Evolutionary conservation across 2,797 vertebrate species (phyloP).

Genomic region (Buceros bicornis): DNA sequence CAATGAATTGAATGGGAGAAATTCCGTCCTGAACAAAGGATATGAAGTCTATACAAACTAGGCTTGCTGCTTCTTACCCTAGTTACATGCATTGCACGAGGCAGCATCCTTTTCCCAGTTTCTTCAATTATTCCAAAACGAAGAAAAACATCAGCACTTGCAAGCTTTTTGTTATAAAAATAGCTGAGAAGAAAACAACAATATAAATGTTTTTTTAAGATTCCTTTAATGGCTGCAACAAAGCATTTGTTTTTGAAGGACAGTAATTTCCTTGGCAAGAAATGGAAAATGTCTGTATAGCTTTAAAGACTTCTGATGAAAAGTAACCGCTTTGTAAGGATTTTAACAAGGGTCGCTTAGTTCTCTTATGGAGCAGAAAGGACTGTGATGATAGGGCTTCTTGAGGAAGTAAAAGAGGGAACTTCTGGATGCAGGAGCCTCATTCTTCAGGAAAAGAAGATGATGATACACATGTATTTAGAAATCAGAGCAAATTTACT

Average conservation of each 20-base stretch:
- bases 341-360: neutral
- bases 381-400: neutral
- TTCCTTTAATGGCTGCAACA: neutral
- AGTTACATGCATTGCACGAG: constrained; percentile 72
- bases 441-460: neutral
- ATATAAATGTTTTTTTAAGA: neutral
- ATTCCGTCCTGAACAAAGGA: neutral
- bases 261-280: neutral
- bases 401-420: neutral
- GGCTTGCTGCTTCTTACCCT: constrained; percentile 75
- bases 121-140: constrained; percentile 87
- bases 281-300: neutral
- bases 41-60: neutral
- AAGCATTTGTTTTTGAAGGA: neutral
- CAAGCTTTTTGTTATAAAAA: constrained; percentile 84
- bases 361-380: neutral
- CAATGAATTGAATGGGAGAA: neutral
- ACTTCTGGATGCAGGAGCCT: neutral
- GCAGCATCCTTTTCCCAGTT: constrained; percentile 81
- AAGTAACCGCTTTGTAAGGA: neutral
- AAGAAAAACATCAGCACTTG: constrained; percentile 80
- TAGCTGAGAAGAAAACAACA: constrained; percentile 82
- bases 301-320: neutral
- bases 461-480: neutral
- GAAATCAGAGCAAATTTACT: constrained; percentile 8